Evolutionary conservation across 2,113 vertebrate genomes (phyloP).

Genomic region (Phaethornis superciliosus): DNA sequence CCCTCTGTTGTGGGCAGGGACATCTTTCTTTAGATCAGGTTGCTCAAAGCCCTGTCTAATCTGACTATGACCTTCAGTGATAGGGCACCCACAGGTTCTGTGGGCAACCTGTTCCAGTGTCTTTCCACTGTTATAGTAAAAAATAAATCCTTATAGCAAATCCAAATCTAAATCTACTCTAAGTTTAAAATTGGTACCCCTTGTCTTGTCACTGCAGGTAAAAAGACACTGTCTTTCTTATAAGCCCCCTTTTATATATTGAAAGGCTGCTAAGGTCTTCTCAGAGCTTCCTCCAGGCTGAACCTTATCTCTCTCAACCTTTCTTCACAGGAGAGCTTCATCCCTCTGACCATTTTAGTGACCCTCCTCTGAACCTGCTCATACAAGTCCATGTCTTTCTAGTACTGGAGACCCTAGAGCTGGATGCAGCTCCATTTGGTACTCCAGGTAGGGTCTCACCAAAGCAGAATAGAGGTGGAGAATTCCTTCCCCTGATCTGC

Average conservation of each 20-base stretch:
- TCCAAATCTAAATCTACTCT: background rate
- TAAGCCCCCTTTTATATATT: background rate
- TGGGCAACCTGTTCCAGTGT: background rate
- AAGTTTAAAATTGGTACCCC: background rate
- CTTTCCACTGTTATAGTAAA: background rate
- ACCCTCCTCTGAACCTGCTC: background rate
- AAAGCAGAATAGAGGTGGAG: background rate
- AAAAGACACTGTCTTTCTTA: background rate
- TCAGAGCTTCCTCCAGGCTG: background rate
- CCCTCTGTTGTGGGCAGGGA: too few species aligned
- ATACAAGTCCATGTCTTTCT: background rate
- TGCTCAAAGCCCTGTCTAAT: background rate
- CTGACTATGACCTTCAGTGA: background rate
- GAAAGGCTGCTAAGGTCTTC: background rate
- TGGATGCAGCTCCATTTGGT: background rate
- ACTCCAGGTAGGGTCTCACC: background rate
- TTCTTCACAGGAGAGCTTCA: background rate
- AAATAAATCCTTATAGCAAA: background rate
- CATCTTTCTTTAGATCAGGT: background rate
- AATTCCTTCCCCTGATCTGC: background rate
- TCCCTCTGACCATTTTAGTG: fast-evolving
- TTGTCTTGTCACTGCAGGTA: background rate
- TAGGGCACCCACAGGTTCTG: background rate
- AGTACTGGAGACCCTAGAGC: background rate
- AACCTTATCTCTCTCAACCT: background rate